Evolutionary conservation across 2,888 invertebrate species (phyloP).

Genomic region (Drosophila histrio): DNA sequence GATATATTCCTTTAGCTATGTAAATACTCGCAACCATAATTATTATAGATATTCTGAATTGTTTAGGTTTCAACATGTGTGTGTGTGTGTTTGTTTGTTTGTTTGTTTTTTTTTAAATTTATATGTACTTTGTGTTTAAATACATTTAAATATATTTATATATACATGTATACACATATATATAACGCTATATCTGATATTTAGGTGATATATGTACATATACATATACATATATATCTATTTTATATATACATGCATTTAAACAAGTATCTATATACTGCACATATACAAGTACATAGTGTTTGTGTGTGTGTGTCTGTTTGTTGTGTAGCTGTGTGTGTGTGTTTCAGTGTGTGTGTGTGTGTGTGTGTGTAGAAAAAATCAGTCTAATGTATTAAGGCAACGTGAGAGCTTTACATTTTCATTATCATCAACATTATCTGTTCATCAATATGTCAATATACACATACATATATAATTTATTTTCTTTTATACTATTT

Average conservation of each 20-base stretch:
- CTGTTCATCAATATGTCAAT: constrained; percentile 32
- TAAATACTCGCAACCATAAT: constrained; percentile 58
- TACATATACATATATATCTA: constrained; percentile 8
- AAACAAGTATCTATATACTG: constrained; percentile 16
- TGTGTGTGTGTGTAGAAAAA: constrained; percentile 84
- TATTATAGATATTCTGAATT: constrained; percentile 42
- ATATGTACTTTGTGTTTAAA: constrained; percentile 13
- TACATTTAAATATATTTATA: constrained; percentile 9
- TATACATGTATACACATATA: constrained; percentile 13
- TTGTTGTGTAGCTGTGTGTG: constrained; percentile 3
- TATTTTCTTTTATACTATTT: constrained; percentile 9
- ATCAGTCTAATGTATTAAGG: constrained; percentile 89
- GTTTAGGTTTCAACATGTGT: constrained; percentile 16
- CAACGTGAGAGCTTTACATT: constrained; percentile 86
- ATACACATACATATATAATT: constrained; percentile 26
- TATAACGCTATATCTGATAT: constrained; percentile 31
- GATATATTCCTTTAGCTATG: constrained; percentile 48
- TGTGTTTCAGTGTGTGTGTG: constrained; percentile 38
- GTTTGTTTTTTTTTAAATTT: neutral
- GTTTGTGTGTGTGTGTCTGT: constrained; percentile 7
- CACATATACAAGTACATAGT: constrained; percentile 7
- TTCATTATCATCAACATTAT: constrained; percentile 50
- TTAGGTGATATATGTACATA: neutral
- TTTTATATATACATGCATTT: constrained; percentile 22
- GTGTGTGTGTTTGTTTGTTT: neutral